Evolutionary conservation across 2,797 vertebrate species (phyloP).

Genomic region (Pangasius sanitwongsei): DNA sequence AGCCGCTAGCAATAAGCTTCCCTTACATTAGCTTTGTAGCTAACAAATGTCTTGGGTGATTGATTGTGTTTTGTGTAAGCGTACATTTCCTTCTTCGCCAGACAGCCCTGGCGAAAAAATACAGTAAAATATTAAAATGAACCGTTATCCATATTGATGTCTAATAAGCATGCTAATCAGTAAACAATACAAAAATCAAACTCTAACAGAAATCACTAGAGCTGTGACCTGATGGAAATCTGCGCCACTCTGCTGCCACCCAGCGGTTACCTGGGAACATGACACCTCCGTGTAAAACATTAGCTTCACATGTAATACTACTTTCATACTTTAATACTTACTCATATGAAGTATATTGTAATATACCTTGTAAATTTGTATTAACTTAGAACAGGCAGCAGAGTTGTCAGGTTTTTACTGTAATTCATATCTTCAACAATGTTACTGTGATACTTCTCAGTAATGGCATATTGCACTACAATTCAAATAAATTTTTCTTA

Average conservation of each 20-base stretch:
- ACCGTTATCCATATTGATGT: not conserved
- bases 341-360: no score
- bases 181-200: not conserved
- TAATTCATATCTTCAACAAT: not conserved
- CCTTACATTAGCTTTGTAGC: not conserved
- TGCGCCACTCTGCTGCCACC: slow-evolving; percentile 6
- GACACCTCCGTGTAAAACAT: not conserved
- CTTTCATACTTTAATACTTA: not conserved
- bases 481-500: not conserved
- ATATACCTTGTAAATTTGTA: not conserved
- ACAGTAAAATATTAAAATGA: not conserved
- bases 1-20: not conserved
- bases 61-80: not conserved
- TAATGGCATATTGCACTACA: not conserved
- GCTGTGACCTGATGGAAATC: not conserved
- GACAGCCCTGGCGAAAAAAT: not conserved
- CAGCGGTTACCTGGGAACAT: not conserved
- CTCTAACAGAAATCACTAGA: not conserved
- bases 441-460: not conserved
- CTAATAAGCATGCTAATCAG: not conserved
- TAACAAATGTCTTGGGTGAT: not conserved
- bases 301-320: not conserved
- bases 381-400: not conserved
- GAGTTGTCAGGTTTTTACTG: not conserved
- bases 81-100: not conserved